Evolutionary conservation across 2,113 vertebrate genomes (phyloP), one percentile per base, ranked within the genome.

Genomic region (Cinclus mexicanus): DNA sequence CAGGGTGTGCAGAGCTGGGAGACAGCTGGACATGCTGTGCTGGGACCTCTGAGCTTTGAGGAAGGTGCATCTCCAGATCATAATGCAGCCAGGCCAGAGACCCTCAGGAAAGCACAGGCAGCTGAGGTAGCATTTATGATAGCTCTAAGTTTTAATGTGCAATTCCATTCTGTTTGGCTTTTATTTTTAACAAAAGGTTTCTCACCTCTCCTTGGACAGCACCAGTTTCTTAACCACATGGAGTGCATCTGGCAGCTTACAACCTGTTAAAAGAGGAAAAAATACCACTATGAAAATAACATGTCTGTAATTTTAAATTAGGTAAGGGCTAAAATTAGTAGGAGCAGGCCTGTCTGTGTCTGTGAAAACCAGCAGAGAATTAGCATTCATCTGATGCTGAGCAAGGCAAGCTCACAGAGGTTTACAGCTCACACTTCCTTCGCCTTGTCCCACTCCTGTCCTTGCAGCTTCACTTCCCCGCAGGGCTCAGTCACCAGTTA

Each of bases 291-390:
- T 69, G 55, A 85, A 96, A 81, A 93, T 77, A 90, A 39, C 29
- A 61, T 46, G 53, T 78, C 61, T 93, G 64, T 83, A 92, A 85
- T 90, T 94, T 92, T 92, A 85, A 95, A 90, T 90, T 80, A 79
- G 39, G n/a, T 60, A 86, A 42, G 22, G 59, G 50, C 83, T 94
- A 93, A 92, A 94, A 92, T 95, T 92, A 86, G 79, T 77, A 95
- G 37, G 90, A 93, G 69, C 37, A 24, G n/a, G 71, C 80, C 64
- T 92, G 26, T 70, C 46, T 86, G 39, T 74, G 55, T 60, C 79
- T 81, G 52, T 83, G 29, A 39, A 74, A 90, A 63, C 52, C 63
- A 63, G 50, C 47, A 83, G 68, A 83, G 55, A 67, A 87, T 90
- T 93, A 92, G 78, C 67, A 94, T 67, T 93, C 83, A 81, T 69